Conservation (phyloP, 2,797 vertebrate species). For the Brachyalestes nurse region DNA sequence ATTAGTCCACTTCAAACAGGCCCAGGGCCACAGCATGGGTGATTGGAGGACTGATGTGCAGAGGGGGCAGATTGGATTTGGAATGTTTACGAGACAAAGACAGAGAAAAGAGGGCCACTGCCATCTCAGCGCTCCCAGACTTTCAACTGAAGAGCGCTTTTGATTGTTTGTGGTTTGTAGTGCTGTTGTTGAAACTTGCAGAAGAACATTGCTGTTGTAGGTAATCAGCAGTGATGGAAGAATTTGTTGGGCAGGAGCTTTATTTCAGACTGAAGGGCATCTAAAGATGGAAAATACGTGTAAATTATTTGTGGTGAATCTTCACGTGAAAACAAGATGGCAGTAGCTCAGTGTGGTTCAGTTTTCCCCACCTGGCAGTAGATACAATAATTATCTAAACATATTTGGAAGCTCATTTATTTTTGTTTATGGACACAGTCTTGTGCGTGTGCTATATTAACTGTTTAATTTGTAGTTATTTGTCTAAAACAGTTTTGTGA, state of each 20-base stretch:
- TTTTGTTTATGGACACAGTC: too few species aligned
- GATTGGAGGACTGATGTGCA: constrained; percentile 19
- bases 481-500: too few species aligned
- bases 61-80: constrained; percentile 18
- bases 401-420: too few species aligned
- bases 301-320: too few species aligned
- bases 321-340: too few species aligned
- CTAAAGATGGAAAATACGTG: not conserved
- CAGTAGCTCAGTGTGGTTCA: too few species aligned
- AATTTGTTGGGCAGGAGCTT: not conserved
- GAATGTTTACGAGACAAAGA: constrained; percentile 9
- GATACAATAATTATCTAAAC: too few species aligned
- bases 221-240: not conserved
- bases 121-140: not conserved
- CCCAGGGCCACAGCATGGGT: constrained; percentile 23
- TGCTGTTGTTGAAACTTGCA: not conserved
- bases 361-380: too few species aligned
- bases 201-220: not conserved
- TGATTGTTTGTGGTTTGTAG: not conserved
- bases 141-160: not conserved
- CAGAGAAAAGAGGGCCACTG: not conserved
- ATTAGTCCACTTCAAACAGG: constrained; percentile 59
- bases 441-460: too few species aligned
- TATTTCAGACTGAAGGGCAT: not conserved
- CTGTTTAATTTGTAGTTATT: too few species aligned